Evolutionary conservation across 2,888 invertebrate species (phyloP), one percentile per base, ranked within the genome.

Genomic region (Gymnoscelis rufifasciata): DNA sequence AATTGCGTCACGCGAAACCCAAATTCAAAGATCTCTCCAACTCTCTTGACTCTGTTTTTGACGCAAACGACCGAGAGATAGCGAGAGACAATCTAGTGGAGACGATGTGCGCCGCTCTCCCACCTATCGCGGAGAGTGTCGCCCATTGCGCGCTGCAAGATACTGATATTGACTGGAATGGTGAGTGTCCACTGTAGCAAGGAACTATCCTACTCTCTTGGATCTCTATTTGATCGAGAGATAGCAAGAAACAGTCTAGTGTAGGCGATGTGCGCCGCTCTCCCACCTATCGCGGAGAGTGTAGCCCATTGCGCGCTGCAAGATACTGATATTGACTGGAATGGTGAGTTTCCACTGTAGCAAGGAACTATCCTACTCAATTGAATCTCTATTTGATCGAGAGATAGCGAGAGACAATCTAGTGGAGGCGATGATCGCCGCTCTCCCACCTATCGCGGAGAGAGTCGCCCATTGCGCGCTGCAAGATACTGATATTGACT

Each of bases 41-140:
- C 42, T 72, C 80, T 0, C 56, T 58, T 1, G 79, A 80, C 68
- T 70, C 82, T 0, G 47, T 81, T 1, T 60, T 65, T 1, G 74
- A 72, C 7, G 51, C 60, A 38, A 40, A 61, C 42, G 75, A 80
- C 47, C 57, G 83, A 0, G 78, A 77, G 12, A 59, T 60, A 31
- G 84, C 89, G 0, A 68, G 91, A 12, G 90, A 91, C 60, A 74
- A 86, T 1, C 70, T 91, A 2, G 90, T 91, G 0, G 84, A 88
- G 6, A 83, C 89, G 0, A 87, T 86, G 45, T 81, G 88, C 41
- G 66, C 79, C 0, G 74, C 88, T 0, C 67, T 91, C 29, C 91
- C 91, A 0, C 55, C 68, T 15, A 83, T 90, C 14, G 84, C 90
- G 1, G 71, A 59, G 42, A 66, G 70, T n/a, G 78, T 90, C 10